Conservation (phyloP, 2,797 vertebrate species). For the Phrynocephalus vlangalii region DNA sequence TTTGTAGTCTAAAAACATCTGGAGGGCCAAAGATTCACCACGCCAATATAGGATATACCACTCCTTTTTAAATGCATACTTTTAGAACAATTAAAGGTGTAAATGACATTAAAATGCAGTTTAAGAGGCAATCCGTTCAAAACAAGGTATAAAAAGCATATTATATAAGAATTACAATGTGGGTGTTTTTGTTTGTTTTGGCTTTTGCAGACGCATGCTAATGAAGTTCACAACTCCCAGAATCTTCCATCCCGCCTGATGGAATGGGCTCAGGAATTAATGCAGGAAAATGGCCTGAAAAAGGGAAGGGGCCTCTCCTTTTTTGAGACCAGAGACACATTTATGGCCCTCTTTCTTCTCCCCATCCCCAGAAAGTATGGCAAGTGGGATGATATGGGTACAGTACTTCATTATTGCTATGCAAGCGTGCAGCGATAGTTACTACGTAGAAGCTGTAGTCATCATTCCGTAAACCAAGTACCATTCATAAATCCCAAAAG, state of each 20-base stretch:
- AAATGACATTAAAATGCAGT: background rate
- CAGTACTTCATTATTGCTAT: no score
- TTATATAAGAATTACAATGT: background rate
- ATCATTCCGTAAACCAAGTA: no score
- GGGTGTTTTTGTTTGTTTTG: background rate
- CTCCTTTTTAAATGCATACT: background rate
- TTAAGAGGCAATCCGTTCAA: background rate
- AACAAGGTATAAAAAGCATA: background rate
- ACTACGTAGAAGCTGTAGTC: no score
- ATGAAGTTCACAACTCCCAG: background rate
- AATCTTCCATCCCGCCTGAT: background rate
- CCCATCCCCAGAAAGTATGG: background rate
- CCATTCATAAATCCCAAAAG: no score
- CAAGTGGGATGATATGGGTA: background rate
- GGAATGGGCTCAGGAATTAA: background rate
- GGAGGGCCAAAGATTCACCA: no score
- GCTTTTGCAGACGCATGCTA: background rate
- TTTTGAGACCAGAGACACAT: background rate
- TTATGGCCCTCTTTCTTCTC: no score
- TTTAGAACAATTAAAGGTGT: background rate
- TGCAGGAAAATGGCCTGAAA: background rate
- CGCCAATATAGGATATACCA: background rate
- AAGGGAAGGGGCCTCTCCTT: background rate
- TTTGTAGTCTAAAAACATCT: no score
- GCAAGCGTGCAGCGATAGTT: no score